Conservation (phyloP, 2,797 vertebrate genomes). For the Triplophysa bombifrons region DNA sequence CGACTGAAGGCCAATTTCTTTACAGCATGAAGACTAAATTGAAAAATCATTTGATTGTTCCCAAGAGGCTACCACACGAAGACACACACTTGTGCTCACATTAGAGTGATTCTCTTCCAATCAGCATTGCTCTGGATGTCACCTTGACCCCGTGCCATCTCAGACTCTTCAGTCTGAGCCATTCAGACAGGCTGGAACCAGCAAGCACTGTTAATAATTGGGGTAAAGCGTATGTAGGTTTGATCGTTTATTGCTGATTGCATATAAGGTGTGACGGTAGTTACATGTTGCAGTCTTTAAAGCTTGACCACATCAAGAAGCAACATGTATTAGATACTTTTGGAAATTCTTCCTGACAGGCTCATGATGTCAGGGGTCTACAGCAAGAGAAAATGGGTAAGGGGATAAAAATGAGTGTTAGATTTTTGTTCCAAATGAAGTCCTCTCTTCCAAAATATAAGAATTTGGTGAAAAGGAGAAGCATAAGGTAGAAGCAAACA, state of each 20-base stretch:
- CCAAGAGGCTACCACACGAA: background rate
- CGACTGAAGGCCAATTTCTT: slow-evolving; percentile 27
- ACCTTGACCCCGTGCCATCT: slow-evolving; percentile 4
- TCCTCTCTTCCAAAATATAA: background rate
- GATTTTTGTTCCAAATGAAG: slow-evolving; percentile 20
- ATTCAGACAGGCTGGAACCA: background rate
- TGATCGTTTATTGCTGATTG: too few species aligned
- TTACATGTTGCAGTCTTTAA: too few species aligned
- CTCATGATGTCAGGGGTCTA: background rate
- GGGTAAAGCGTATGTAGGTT: too few species aligned
- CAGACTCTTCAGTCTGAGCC: background rate
- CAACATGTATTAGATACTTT: background rate
- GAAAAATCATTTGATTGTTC: slow-evolving; percentile 26
- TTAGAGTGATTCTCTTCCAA: slow-evolving; percentile 2
- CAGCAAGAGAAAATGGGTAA: slow-evolving; percentile 30
- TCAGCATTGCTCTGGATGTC: slow-evolving; percentile 26
- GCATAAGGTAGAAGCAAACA: too few species aligned
- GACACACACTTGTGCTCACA: background rate
- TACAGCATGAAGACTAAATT: slow-evolving; percentile 23
- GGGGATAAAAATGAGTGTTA: background rate
- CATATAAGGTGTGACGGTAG: too few species aligned
- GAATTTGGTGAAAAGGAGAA: too few species aligned
- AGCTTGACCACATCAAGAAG: background rate
- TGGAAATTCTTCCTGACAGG: background rate
- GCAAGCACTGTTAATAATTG: background rate